Conservation (phyloP, 2,797 vertebrate species). For the Scolopax bukidnonensis region DNA sequence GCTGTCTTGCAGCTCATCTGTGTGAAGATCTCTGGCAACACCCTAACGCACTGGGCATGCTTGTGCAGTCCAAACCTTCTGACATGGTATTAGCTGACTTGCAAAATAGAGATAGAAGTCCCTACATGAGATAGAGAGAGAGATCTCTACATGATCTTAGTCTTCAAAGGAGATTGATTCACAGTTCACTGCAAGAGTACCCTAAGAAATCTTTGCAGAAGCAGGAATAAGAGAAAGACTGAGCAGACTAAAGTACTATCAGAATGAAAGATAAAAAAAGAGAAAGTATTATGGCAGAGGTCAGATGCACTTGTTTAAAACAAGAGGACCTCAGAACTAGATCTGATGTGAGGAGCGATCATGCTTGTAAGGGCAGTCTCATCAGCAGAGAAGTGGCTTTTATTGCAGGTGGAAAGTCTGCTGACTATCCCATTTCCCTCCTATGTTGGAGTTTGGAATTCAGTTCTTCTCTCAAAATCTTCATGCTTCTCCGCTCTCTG, state of each 20-base stretch:
- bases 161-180: background rate
- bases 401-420: background rate
- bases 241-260: background rate
- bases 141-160: rapidly evolving
- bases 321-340: background rate
- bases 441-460: background rate
- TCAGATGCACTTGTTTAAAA: background rate
- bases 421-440: background rate
- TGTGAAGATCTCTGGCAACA: background rate
- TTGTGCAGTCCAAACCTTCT: background rate
- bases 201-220: background rate
- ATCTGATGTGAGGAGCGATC: background rate
- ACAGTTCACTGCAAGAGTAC: background rate
- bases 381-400: background rate
- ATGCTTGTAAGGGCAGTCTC: background rate
- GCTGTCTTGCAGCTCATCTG: background rate
- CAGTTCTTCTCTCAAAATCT: background rate
- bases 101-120: background rate
- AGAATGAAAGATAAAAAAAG: background rate
- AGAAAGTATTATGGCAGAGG: background rate
- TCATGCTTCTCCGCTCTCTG: background rate
- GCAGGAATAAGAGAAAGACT: background rate
- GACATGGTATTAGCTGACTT: background rate
- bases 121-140: too few relatives aligned
- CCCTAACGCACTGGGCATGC: background rate